Conservation (phyloP, 2,797 vertebrate genomes). For the Chromis chromis region DNA sequence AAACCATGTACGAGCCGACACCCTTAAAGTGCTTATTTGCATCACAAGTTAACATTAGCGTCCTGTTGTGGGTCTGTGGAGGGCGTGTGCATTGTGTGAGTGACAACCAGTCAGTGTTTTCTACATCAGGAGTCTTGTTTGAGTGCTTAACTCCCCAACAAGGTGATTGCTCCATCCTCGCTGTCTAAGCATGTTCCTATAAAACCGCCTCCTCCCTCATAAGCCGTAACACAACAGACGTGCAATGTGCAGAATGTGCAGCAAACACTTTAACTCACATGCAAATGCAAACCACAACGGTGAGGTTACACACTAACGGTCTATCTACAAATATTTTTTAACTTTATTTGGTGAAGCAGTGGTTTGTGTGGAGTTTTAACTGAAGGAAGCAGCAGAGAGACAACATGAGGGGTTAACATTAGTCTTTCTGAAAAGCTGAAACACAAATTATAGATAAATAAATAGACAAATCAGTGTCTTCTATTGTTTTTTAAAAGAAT, state of each 20-base stretch:
- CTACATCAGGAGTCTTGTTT: constrained; percentile 44
- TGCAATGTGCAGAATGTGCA: not conserved
- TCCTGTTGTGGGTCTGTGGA: not conserved
- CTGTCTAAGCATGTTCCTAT: constrained; percentile 40
- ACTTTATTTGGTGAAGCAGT: not conserved
- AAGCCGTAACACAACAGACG: not conserved
- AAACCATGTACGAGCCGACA: not conserved
- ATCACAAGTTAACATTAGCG: not conserved
- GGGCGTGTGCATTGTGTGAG: not conserved
- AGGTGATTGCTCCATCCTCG: constrained; percentile 45
- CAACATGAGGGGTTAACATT: too few relatives aligned
- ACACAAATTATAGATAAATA: not conserved
- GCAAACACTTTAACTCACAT: not conserved
- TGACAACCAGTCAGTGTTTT: constrained; percentile 39
- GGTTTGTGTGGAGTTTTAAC: not conserved
- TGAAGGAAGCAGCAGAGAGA: not conserved
- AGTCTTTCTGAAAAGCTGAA: too few relatives aligned
- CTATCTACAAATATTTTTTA: too few relatives aligned
- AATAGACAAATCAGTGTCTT: not conserved
- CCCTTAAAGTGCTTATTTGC: constrained; percentile 8
- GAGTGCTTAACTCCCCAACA: constrained; percentile 35
- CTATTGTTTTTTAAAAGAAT: too few relatives aligned
- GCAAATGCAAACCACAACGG: not conserved
- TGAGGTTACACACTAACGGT: not conserved
- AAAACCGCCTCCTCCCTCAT: constrained; percentile 36